These are phyloP conservation scores for Malurus alboscapulatus DNA, from an alignment of 2,113 vertebrate species.

Conservation along the genomic window DNA sequence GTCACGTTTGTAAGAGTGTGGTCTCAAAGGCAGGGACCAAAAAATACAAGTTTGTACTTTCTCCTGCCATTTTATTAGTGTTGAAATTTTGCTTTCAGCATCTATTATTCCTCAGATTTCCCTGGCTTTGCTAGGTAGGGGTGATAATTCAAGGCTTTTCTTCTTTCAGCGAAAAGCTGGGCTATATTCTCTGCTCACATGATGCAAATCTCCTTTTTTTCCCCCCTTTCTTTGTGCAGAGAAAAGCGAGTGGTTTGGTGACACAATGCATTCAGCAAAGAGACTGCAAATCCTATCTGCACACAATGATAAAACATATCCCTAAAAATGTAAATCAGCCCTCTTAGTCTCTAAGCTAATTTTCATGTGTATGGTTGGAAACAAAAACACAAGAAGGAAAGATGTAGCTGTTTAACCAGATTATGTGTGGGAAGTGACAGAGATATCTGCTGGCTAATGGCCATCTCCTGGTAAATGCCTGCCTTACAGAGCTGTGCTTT, in stretches of 20 bases:
- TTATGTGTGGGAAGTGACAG: slow-evolving; percentile 52
- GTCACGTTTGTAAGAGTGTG: rapidly evolving
- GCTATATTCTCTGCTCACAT: background rate
- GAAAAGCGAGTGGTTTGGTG: background rate
- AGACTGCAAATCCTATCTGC: slow-evolving; percentile 54
- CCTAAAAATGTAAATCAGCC: slow-evolving; percentile 58
- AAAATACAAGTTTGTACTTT: background rate
- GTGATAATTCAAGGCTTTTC: background rate
- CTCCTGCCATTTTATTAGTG: background rate
- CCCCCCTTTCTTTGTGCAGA: background rate
- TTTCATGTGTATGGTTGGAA: slow-evolving; percentile 56
- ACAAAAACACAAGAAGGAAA: slow-evolving; percentile 44
- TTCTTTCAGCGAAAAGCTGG: background rate
- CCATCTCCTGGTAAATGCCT: slow-evolving; percentile 22
- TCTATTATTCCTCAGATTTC: background rate
- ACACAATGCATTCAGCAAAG: background rate
- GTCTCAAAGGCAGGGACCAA: background rate
- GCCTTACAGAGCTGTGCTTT: background rate
- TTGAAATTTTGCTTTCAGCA: background rate
- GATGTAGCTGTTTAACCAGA: slow-evolving; percentile 65
- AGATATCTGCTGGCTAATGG: slow-evolving; percentile 42
- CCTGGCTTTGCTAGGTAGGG: background rate
- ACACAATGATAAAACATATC: slow-evolving; percentile 54
- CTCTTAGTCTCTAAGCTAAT: slow-evolving; percentile 47
- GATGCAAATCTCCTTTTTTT: background rate